Conservation (phyloP, 2,113 vertebrate genomes). For the Petroica traversi region DNA sequence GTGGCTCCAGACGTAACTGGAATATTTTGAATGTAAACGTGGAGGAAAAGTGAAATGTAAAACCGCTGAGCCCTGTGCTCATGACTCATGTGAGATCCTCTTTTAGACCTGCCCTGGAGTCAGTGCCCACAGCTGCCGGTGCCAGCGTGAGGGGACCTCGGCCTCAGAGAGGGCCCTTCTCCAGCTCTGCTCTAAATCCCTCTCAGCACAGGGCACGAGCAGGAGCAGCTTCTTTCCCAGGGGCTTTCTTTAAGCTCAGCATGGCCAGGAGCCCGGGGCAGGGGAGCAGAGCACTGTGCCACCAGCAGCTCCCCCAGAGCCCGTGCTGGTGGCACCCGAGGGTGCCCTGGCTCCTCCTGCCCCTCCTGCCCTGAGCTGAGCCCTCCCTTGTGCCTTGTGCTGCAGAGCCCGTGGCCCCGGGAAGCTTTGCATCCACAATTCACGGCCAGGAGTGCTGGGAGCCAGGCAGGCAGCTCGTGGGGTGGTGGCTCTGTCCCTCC, state of each 20-base stretch:
- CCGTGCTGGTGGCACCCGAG: neutral
- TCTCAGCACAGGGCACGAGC: neutral
- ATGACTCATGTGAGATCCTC: neutral
- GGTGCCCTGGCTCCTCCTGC: neutral
- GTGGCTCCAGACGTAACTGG: accelerated
- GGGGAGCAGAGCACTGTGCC: neutral
- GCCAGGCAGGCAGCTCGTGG: neutral
- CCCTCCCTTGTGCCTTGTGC: neutral
- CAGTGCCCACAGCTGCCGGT: neutral
- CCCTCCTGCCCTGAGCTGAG: neutral
- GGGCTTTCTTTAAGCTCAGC: neutral
- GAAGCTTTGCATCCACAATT: neutral
- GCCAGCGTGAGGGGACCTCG: neutral
- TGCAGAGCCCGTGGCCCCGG: neutral
- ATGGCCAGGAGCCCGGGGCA: neutral
- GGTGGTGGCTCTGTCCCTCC: neutral
- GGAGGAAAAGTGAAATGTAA: neutral
- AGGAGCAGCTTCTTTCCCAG: neutral
- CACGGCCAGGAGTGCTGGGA: neutral
- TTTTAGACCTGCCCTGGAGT: neutral
- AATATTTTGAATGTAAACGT: neutral
- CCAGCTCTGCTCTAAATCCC: neutral
- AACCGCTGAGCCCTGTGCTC: neutral
- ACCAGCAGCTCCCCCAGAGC: neutral
- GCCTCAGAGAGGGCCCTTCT: neutral